Percentiles rank a stretch among this genome's conserved stretches.
Conservation (phyloP, 2,797 vertebrate genomes). For the Phalanger gymnotis region DNA sequence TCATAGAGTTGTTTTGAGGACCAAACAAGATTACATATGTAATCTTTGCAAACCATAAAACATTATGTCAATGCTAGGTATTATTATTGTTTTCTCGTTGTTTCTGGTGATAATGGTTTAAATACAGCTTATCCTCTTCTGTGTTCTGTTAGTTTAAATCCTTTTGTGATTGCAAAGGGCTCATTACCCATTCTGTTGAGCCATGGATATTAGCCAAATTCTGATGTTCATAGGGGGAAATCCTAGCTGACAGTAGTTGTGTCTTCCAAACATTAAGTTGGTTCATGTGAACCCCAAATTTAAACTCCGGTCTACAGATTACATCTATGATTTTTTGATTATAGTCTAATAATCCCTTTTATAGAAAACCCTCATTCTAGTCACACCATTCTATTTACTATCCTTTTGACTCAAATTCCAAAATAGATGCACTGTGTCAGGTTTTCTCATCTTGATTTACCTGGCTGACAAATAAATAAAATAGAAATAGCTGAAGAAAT, state of each 20-base stretch:
- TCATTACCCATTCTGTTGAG: neutral
- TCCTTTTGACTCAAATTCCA: neutral
- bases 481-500: neutral
- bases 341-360: neutral
- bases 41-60: neutral
- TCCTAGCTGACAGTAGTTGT: neutral
- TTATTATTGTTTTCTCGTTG: neutral
- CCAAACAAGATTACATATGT: neutral
- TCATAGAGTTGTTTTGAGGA: neutral
- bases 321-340: neutral
- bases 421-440: neutral
- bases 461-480: neutral
- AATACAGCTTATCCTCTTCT: neutral
- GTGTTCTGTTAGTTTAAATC: neutral
- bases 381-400: neutral
- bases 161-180: neutral
- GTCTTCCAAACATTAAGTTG: neutral
- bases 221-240: neutral
- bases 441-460: neutral
- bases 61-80: neutral
- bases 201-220: neutral
- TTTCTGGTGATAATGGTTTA: neutral
- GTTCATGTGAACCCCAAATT: neutral
- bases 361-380: neutral
- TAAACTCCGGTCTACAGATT: neutral